Conservation (phyloP, 2,888 invertebrate species). For the Rosalia funebris region DNA sequence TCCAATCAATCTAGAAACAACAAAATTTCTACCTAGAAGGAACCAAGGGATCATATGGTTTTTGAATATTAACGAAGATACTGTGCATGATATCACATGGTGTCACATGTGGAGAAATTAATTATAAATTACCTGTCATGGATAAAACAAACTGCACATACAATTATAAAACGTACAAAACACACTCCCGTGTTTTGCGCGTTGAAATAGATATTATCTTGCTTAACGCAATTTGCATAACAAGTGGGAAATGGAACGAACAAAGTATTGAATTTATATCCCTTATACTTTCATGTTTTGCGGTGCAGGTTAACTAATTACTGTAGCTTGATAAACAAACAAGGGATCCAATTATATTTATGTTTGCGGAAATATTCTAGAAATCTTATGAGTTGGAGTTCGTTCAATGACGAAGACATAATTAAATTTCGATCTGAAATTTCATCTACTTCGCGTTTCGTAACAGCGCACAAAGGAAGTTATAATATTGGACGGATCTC, state of each 20-base stretch:
- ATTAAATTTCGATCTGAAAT: neutral
- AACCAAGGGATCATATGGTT: too few species aligned
- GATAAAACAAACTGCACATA: too few species aligned
- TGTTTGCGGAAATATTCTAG: neutral
- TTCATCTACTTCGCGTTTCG: neutral
- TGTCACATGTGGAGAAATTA: too few species aligned
- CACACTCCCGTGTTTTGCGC: neutral
- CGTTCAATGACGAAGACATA: neutral
- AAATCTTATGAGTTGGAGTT: neutral
- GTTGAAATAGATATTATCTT: slow-evolving; percentile 22
- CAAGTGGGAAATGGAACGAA: slow-evolving; percentile 23
- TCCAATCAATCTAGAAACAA: too few species aligned
- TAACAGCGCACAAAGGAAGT: neutral
- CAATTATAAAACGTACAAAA: slow-evolving; percentile 19
- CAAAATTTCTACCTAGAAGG: too few species aligned
- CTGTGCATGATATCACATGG: too few species aligned
- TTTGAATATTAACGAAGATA: too few species aligned
- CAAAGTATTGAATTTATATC: slow-evolving; percentile 29
- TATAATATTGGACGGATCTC: neutral
- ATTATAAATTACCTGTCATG: too few species aligned
- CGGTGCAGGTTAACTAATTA: slow-evolving; percentile 1
- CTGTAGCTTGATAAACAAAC: slow-evolving; percentile 11
- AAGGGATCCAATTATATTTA: neutral
- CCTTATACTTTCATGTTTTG: slow-evolving; percentile 16
- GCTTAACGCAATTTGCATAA: slow-evolving; percentile 29